phyloP scores from a whole-genome alignment of 2,888 invertebrate species.

The Ecdyonurus torrentis region DNA sequence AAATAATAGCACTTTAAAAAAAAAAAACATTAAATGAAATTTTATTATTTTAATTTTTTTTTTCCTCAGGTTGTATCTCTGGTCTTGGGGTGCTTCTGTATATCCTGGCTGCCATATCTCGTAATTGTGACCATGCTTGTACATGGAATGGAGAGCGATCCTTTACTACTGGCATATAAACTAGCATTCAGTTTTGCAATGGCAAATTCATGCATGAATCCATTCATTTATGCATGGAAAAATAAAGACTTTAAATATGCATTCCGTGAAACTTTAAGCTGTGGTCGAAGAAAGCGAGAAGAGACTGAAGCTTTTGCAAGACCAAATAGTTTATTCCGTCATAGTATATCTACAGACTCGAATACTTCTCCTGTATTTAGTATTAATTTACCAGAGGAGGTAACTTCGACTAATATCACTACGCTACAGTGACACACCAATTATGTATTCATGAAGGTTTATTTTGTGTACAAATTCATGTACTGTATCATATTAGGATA shows the following conservation, averaged over 20 bases:
- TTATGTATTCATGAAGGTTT: no score
- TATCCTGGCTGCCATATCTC: constrained; percentile 69
- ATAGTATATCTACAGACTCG: neutral
- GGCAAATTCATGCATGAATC: constrained; percentile 65
- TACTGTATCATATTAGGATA: no score
- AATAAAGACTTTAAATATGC: constrained; percentile 59
- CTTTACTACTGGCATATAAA: constrained; percentile 34
- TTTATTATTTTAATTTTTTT: constrained; percentile 1
- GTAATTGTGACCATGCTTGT: constrained; percentile 27
- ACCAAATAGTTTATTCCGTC: neutral
- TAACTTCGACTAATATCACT: neutral
- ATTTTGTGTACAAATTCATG: no score
- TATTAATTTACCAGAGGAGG: neutral
- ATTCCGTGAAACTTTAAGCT: constrained; percentile 20
- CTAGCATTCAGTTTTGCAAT: constrained; percentile 53
- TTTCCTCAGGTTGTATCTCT: constrained; percentile 51
- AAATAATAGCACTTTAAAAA: constrained; percentile 5
- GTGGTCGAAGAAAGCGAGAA: neutral
- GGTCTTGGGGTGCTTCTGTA: constrained; percentile 60
- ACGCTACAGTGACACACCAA: neutral
- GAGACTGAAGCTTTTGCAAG: neutral
- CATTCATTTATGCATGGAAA: constrained; percentile 73
- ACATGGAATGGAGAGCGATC: neutral
- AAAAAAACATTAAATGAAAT: no score
- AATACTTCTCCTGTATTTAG: neutral